phyloP scores from a whole-genome alignment of 2,888 invertebrate genomes.

The Eupithecia inturbata region DNA sequence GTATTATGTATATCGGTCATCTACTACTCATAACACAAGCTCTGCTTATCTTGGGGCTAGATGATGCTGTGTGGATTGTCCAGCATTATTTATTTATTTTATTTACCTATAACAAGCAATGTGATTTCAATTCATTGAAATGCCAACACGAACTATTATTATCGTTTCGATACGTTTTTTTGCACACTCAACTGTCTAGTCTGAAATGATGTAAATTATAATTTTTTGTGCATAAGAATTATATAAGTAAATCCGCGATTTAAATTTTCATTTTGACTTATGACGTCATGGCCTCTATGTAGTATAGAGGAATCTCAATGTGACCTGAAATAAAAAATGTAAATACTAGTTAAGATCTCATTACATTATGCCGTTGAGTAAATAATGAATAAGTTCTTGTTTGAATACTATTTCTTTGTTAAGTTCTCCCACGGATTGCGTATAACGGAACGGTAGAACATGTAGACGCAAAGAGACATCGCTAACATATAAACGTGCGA shows the following conservation, averaged over 20 bases:
- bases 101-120: too few relatives aligned
- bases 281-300: slow-evolving; percentile 13
- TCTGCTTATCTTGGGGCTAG: too few relatives aligned
- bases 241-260: not conserved
- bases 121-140: slow-evolving; percentile 28
- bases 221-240: slow-evolving; percentile 4
- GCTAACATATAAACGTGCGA: slow-evolving; percentile 58
- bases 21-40: too few relatives aligned
- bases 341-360: slow-evolving; percentile 28
- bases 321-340: slow-evolving; percentile 20
- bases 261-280: slow-evolving; percentile 16
- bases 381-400: slow-evolving; percentile 50
- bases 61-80: too few relatives aligned
- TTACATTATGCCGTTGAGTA: slow-evolving; percentile 42
- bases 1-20: too few relatives aligned
- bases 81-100: too few relatives aligned
- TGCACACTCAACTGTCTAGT: not conserved
- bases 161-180: slow-evolving; percentile 9
- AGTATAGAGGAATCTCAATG: too few relatives aligned
- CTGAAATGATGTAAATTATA: slow-evolving; percentile 8
- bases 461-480: slow-evolving; percentile 48
- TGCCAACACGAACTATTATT: slow-evolving; percentile 3
- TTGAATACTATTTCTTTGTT: slow-evolving; percentile 69
- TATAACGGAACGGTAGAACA: slow-evolving; percentile 70
- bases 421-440: slow-evolving; percentile 71